These are phyloP conservation scores for Ifrita kowaldi DNA, from an alignment of 2,113 vertebrate genomes.

Conservation along the genomic window DNA sequence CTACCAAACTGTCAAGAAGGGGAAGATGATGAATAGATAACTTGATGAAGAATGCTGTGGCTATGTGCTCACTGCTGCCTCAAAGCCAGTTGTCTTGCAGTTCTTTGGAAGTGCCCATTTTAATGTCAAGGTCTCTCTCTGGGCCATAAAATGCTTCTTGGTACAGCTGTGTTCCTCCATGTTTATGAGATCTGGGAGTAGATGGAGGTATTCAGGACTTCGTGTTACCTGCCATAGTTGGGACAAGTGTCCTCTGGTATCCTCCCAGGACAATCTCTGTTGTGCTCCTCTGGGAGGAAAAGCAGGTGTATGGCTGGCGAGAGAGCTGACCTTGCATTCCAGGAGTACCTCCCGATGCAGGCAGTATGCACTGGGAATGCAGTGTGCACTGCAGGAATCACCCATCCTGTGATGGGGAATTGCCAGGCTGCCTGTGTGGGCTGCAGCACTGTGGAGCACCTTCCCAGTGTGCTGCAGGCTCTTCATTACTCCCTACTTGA, in stretches of 20 bases:
- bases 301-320: rapidly evolving
- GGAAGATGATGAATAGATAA: not conserved
- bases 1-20: not conserved
- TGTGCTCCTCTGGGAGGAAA: not conserved
- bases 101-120: not conserved
- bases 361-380: not conserved
- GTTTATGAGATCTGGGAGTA: not conserved
- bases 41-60: not conserved
- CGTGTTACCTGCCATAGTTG: rapidly evolving
- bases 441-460: not conserved
- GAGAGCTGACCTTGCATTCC: not conserved
- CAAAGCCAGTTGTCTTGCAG: not conserved
- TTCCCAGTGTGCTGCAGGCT: not conserved
- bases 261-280: not conserved
- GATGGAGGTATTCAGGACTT: not conserved
- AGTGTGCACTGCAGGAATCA: rapidly evolving
- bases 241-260: not conserved
- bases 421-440: not conserved
- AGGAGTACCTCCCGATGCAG: not conserved
- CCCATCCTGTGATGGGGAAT: not conserved
- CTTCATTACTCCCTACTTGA: rapidly evolving
- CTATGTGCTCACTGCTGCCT: not conserved
- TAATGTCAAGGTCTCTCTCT: not conserved
- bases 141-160: rapidly evolving
- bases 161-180: not conserved